These are phyloP conservation scores for Morelia viridis DNA, from an alignment of 2,797 vertebrate species.

Conservation along the genomic window DNA sequence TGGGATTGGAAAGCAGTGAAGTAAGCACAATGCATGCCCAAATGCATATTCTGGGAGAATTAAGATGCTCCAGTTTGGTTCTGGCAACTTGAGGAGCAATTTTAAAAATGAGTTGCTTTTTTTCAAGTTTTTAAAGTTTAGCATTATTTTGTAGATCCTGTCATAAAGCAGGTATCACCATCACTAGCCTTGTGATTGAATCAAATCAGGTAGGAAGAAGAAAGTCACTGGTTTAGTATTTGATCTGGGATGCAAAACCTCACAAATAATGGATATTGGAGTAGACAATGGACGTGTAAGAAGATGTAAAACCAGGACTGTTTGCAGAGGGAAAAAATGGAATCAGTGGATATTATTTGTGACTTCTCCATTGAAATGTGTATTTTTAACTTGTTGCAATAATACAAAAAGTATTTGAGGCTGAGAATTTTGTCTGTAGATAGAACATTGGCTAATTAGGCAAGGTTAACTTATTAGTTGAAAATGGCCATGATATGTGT, in stretches of 20 bases:
- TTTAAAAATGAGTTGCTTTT: neutral
- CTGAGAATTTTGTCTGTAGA: neutral
- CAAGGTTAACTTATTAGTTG: neutral
- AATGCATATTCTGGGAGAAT: neutral
- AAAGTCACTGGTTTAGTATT: no score
- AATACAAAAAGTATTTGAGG: neutral
- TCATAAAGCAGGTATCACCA: neutral
- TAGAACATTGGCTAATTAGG: neutral
- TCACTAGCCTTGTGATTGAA: no score
- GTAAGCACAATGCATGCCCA: neutral
- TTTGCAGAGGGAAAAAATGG: neutral
- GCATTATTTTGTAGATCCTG: neutral
- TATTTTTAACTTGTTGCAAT: neutral
- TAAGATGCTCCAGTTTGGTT: neutral
- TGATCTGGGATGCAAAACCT: neutral
- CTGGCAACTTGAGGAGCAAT: neutral
- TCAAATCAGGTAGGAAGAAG: no score
- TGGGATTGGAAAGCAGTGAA: neutral
- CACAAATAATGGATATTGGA: neutral
- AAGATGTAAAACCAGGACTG: conserved; percentile 7
- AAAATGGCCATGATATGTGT: neutral
- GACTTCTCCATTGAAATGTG: neutral
- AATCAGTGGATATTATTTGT: neutral
- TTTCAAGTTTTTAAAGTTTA: neutral
- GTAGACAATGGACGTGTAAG: neutral